Conservation (phyloP, 2,113 vertebrate species). For the Mobula birostris region DNA sequence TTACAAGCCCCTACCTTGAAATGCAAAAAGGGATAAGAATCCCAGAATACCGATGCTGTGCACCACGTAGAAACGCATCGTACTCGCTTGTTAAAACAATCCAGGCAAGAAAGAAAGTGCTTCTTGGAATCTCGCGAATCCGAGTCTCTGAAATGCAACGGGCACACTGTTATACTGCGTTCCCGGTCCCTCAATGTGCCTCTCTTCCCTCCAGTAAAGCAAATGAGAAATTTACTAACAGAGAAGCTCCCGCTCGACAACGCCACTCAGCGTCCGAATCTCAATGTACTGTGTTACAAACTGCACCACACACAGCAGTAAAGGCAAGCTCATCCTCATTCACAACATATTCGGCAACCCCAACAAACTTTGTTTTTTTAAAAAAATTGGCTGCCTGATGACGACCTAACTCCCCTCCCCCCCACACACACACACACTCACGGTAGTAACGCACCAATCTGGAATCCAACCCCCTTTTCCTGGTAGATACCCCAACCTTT, state of each 20-base stretch:
- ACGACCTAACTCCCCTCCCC: no score
- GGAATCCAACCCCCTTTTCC: background rate
- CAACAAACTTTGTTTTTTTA: background rate
- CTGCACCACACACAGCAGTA: background rate
- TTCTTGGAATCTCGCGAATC: conserved; percentile 12
- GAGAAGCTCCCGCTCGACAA: conserved; percentile 24
- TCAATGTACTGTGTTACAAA: background rate
- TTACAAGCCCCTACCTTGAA: conserved; percentile 35
- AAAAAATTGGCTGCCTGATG: no score
- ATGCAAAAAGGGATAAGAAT: conserved; percentile 19
- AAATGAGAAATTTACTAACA: conserved; percentile 34
- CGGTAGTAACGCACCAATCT: background rate
- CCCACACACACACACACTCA: no score
- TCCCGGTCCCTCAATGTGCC: conserved; percentile 6
- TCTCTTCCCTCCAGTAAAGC: conserved; percentile 1
- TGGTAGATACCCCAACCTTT: background rate
- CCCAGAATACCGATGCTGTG: conserved; percentile 27
- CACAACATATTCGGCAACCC: background rate
- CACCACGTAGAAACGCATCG: conserved; percentile 26
- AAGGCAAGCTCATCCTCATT: background rate
- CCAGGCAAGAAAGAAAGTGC: background rate
- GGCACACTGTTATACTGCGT: conserved; percentile 23
- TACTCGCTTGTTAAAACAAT: conserved; percentile 20
- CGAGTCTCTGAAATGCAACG: conserved; percentile 19
- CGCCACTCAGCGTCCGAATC: conserved; percentile 33